These are phyloP conservation scores for Charaxes varanes DNA, from an alignment of 1,140 invertebrate species.

Conservation along the genomic window DNA sequence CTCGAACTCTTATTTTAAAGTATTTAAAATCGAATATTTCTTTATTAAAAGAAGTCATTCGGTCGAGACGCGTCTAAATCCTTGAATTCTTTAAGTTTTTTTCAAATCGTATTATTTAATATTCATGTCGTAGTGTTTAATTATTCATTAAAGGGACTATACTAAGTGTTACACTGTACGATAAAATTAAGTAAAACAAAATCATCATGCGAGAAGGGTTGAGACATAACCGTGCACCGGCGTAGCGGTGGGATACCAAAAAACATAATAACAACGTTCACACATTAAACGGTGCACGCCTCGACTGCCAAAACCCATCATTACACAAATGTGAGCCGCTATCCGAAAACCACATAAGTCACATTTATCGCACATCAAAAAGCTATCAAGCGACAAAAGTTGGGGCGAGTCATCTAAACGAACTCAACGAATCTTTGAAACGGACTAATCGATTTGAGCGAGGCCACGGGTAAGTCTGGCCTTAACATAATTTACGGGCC, in stretches of 20 bases:
- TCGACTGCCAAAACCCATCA: conserved; percentile 59
- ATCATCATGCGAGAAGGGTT: too few species aligned
- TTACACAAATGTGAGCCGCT: conserved; percentile 56
- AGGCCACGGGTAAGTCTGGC: conserved; percentile 34
- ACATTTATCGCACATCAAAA: conserved; percentile 72
- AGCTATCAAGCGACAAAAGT: conserved; percentile 67
- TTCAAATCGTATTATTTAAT: too few species aligned
- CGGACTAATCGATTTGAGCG: conserved; percentile 50
- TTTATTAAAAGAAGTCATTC: too few species aligned
- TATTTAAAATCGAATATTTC: too few species aligned
- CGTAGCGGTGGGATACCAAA: conserved; percentile 24
- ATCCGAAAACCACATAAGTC: conserved; percentile 65
- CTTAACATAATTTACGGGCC: conserved; percentile 14
- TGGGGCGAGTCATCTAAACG: conserved; percentile 40
- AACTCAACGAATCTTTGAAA: conserved; percentile 42
- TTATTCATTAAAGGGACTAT: too few species aligned
- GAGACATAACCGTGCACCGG: conserved; percentile 16
- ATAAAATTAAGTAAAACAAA: too few species aligned
- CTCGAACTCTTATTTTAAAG: too few species aligned
- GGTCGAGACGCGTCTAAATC: too few species aligned
- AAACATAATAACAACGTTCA: conserved; percentile 62
- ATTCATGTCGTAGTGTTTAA: too few species aligned
- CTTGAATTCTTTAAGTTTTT: too few species aligned
- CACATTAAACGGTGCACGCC: conserved; percentile 56
- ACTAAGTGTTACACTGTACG: too few species aligned